Base-by-base conservation (phyloP, 2,888 invertebrate species). In the Ametastegia equiseti region DNA sequence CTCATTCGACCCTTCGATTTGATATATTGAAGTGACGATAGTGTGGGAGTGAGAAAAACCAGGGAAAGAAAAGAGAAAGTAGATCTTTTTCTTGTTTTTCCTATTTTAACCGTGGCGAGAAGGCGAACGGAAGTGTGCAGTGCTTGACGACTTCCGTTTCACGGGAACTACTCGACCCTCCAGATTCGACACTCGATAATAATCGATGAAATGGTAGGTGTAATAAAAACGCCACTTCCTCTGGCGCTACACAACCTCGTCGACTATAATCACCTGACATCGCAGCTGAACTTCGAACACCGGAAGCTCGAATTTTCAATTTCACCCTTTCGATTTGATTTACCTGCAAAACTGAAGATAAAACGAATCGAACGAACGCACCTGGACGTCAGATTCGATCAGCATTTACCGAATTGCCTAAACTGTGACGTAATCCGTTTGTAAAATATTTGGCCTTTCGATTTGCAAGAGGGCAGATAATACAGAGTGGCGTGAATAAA, bases 111-210 rank as follows among this genome's bases (percentile, higher is more conserved):
- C 9, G 7, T 39, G 9, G 39, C 15, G 19, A 11, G n/a, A 67
- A 67, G 11, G n/a, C 39, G 23, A 36, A 39, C 39, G 65, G 65
- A 67, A 67, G 39, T 67, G 39, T 39, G 23, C 65, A 67, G 19
- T 23, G 36, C 65, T 19, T 63, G 60, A 67, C 65, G 65, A n/a
- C n/a, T 39, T 67, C 39, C 65, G 65, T 39, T 67, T 67, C 39
- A 19, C 39, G 15, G 60, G 13, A 23, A 19, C 36, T 39, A 27
- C 19, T 19, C 65, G 39, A 39, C 65, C 39, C 65, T 36, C 39
- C 15, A 67, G 65, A 67, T 67, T 67, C 65, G 36, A 39, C 36
- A 67, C 65, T 67, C 39, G 65, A 39, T 67, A 39, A 67, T 36
- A 67, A 67, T 67, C 65, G 65, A 67, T 67, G 65, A 67, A 39